Evolutionary conservation across 2,888 invertebrate genomes (phyloP).

Genomic region (Lepeophtheirus nordmannii): DNA sequence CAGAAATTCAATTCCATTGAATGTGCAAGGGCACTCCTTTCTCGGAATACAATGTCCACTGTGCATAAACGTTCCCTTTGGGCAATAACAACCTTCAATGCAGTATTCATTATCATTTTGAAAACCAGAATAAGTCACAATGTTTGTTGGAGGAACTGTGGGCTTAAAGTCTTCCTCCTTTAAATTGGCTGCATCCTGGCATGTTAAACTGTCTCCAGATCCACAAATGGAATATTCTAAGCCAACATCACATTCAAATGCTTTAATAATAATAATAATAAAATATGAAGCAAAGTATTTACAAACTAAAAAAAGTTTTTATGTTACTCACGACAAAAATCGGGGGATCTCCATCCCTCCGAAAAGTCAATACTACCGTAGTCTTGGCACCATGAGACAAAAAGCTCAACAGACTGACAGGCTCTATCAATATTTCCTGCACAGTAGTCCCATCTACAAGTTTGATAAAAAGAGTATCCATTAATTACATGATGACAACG

Average conservation of each 20-base stretch:
- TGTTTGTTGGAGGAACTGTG: constrained; percentile 61
- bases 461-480: constrained; percentile 47
- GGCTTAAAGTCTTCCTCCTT: constrained; percentile 5
- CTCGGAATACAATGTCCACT: constrained; percentile 54
- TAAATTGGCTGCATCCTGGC: constrained; percentile 45
- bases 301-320: not conserved
- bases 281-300: constrained; percentile 11
- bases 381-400: constrained; percentile 31
- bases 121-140: constrained; percentile 63
- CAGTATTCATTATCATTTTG: constrained; percentile 45
- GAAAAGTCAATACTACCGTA: constrained; percentile 34
- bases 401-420: constrained; percentile 57
- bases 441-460: constrained; percentile 68
- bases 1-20: constrained; percentile 53
- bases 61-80: constrained; percentile 40
- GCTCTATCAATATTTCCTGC: constrained; percentile 40
- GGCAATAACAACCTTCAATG: constrained; percentile 78
- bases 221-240: constrained; percentile 9
- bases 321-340: constrained; percentile 59
- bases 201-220: constrained; percentile 16
- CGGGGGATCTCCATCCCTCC: constrained; percentile 62
- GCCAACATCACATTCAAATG: constrained; percentile 20
- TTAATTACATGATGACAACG: constrained; percentile 43
- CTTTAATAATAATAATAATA: constrained; percentile 28
- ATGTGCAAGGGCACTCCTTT: constrained; percentile 60